phyloP scores from a whole-genome alignment of 1,140 invertebrate species.

The Caerostris darwini region DNA sequence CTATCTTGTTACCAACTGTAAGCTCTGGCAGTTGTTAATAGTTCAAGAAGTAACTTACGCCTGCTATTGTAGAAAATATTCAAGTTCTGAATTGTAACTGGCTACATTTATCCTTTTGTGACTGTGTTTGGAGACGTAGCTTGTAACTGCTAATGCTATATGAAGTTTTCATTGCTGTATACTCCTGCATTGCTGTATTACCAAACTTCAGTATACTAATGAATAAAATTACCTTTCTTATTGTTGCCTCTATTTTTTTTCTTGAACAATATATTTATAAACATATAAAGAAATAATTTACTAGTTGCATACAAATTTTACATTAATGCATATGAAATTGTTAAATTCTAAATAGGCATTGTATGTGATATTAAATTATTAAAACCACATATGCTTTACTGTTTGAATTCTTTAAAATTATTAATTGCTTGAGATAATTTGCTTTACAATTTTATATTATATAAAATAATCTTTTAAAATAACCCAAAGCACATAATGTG shows the following conservation, averaged over 20 bases:
- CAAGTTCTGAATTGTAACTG: constrained; percentile 63
- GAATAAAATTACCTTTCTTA: constrained; percentile 76
- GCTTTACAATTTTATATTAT: too few species aligned
- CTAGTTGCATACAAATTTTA: too few species aligned
- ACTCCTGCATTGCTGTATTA: constrained; percentile 76
- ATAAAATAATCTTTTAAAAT: too few species aligned
- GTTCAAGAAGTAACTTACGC: constrained; percentile 42
- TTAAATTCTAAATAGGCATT: too few species aligned
- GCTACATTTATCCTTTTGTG: constrained; percentile 65
- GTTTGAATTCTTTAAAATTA: too few species aligned
- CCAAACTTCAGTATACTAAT: constrained; percentile 69
- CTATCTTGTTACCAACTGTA: constrained; percentile 40
- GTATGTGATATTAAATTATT: too few species aligned
- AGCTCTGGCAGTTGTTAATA: constrained; percentile 46
- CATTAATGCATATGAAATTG: too few species aligned
- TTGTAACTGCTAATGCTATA: constrained; percentile 74
- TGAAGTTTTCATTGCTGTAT: constrained; percentile 73
- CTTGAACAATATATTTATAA: neutral
- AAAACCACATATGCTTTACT: too few species aligned
- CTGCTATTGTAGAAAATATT: constrained; percentile 61
- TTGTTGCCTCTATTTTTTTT: neutral
- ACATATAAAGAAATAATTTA: too few species aligned
- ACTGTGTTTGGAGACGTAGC: constrained; percentile 68
- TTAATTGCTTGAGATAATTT: too few species aligned
- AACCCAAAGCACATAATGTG: too few species aligned